Evolutionary conservation across 2,113 vertebrate species (phyloP).

Genomic region (Abramis brama): DNA sequence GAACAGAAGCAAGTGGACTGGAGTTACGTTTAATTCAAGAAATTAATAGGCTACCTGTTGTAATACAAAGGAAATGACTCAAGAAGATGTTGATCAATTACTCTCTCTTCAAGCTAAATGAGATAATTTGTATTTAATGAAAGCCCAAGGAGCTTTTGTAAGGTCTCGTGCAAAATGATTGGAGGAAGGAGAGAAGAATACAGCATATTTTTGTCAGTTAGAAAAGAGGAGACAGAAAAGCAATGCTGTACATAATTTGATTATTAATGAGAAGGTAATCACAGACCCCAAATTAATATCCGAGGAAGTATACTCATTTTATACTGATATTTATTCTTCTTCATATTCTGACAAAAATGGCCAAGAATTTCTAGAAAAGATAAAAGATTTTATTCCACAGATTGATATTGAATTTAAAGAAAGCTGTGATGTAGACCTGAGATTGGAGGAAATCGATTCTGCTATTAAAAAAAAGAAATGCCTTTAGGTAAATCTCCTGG

Average conservation of each 20-base stretch:
- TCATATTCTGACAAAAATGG: neutral
- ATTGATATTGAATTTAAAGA: slow-evolving; percentile 3
- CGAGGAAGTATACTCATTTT: neutral
- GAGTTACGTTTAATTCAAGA: neutral
- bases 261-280: neutral
- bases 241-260: neutral
- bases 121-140: slow-evolving; percentile 18
- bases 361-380: neutral
- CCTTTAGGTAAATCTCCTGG: neutral
- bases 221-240: slow-evolving; percentile 11
- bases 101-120: slow-evolving; percentile 3
- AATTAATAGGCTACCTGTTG: neutral
- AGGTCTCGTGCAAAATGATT: neutral
- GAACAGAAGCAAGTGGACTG: neutral
- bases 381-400: neutral
- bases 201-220: neutral
- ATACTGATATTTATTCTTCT: neutral
- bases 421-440: neutral
- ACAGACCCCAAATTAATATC: neutral
- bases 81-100: neutral
- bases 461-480: neutral
- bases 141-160: slow-evolving; percentile 32
- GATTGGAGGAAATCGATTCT: neutral
- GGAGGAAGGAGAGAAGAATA: neutral
- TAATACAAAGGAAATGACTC: neutral